A percentile compares a stretch with the other conserved stretches of the same genome.
Evolutionary conservation across 2,113 vertebrate genomes (phyloP).

Genomic region (Cebus imitator): DNA sequence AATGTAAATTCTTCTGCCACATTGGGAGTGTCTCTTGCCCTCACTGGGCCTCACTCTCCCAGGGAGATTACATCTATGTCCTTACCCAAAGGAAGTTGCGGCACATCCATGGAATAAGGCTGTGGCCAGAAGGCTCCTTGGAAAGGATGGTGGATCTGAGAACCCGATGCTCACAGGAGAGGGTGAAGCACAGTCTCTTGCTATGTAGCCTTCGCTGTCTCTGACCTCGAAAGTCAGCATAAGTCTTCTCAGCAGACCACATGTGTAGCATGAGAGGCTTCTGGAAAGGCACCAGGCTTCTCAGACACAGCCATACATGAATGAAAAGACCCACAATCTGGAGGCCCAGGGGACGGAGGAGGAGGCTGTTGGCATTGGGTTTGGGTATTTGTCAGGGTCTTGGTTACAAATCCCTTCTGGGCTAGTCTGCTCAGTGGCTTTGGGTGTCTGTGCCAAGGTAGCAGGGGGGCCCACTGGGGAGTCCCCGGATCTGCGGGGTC

Average conservation of each 20-base stretch:
- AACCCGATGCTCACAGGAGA: neutral
- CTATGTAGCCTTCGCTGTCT: neutral
- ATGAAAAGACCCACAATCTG: neutral
- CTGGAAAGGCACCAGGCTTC: neutral
- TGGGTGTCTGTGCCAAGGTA: neutral
- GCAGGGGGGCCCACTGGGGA: neutral
- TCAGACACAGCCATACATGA: neutral
- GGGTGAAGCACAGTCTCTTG: neutral
- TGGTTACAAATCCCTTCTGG: neutral
- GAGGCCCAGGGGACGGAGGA: neutral
- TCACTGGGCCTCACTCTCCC: neutral
- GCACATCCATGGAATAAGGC: neutral
- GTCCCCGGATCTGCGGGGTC: neutral
- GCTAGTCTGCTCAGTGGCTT: neutral
- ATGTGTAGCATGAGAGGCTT: neutral
- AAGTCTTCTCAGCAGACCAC: neutral
- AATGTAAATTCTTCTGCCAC: neutral
- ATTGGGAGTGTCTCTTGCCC: neutral
- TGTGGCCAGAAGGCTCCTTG: neutral
- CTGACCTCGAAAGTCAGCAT: neutral
- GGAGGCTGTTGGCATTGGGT: neutral
- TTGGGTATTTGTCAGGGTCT: neutral
- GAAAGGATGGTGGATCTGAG: neutral
- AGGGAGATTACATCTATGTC: neutral
- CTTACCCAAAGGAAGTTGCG: neutral